Base-by-base conservation (phyloP, 2,113 vertebrate genomes). In the Mustela lutreola region DNA sequence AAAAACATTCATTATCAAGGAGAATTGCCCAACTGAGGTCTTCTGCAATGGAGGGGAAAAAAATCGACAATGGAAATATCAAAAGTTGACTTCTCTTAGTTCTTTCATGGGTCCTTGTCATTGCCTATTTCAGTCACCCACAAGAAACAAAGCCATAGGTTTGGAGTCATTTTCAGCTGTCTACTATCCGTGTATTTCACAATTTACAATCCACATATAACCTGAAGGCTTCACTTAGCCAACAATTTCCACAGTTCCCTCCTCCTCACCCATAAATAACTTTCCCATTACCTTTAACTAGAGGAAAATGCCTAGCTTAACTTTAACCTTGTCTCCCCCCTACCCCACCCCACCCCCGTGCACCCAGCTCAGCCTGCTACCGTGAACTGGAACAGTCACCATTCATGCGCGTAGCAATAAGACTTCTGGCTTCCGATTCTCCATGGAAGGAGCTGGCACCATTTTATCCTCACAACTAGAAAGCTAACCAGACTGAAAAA, bases 1-100 rank as follows among this genome's bases (percentile, higher is more conserved):
- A 85, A 97, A 98, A 97, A 96, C 97, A 98, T 58, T 93, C 70
- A 96, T 94, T 98, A 96, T 96, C 75, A 97, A 62, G 67, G 89
- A 95, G n/a, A 97, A 92, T 36, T 94, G 92, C 92, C 70, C 42
- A 82, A 58, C 79, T 98, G 96, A 96, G 96, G 91, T 79, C 95
- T 67, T 95, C 15, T 85, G 31, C 42, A 91, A 78, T 65, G 89
- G 80, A 36, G 95, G 18, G 65, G 95, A 76, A 95, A 83, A 96
- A 96, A 91, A 19, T 78, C 42, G 71, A 76, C 42, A 60, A 95
- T 83, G 73, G 36, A 89, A 95, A 80, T 91, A 93, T 36, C 70
- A 92, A 87, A 94, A 42, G 11, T 76, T 60, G 60, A 86, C 56
- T 91, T 86, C 53, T 45, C 60, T 89, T 73, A 56, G 1, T 71